phyloP scores from a whole-genome alignment of 2,113 vertebrate species.

The Pollimyrus isidori region DNA sequence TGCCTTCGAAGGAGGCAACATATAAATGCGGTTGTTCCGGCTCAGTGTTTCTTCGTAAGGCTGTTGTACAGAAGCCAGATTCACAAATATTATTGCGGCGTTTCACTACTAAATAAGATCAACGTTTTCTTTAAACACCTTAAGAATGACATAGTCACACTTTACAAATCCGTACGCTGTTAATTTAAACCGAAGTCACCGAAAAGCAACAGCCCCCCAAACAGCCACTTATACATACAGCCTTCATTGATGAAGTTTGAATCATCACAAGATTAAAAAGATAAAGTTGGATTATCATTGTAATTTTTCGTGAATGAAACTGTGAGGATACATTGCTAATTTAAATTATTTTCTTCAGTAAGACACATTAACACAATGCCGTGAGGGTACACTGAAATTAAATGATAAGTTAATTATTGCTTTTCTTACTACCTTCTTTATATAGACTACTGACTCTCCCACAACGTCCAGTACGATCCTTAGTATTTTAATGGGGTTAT shows the following conservation, averaged over 20 bases:
- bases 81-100: neutral
- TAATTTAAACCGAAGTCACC: neutral
- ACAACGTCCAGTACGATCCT: neutral
- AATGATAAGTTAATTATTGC: neutral
- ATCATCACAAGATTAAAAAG: neutral
- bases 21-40: neutral
- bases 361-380: neutral
- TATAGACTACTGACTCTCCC: neutral
- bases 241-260: neutral
- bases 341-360: neutral
- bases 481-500: neutral
- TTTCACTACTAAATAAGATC: neutral
- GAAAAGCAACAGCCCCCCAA: neutral
- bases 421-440: neutral
- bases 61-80: neutral
- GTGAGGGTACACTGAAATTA: neutral
- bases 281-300: neutral
- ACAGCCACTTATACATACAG: neutral
- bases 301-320: neutral
- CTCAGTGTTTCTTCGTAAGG: neutral
- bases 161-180: neutral
- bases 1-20: neutral
- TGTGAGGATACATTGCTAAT: neutral
- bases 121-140: neutral
- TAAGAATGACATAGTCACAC: neutral